phyloP scores from a whole-genome alignment of 64 coral and sea anemone genomes.

The Pocillopora verrucosa region DNA sequence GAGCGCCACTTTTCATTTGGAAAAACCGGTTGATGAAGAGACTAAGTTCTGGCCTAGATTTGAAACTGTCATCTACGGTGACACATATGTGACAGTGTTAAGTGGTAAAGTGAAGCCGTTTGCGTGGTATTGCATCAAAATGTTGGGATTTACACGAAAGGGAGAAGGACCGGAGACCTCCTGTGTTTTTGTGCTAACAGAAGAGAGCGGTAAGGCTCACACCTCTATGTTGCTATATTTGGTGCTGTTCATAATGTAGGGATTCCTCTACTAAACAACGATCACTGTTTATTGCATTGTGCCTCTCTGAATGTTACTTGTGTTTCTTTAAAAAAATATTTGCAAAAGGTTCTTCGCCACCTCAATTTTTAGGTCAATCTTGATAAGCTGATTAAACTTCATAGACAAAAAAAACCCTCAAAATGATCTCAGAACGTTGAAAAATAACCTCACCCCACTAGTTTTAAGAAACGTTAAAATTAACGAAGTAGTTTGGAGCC shows the following conservation, averaged over 20 bases:
- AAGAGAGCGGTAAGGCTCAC: slow-evolving; percentile 34
- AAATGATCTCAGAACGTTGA: neutral
- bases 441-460: neutral
- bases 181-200: slow-evolving; percentile 19
- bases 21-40: neutral
- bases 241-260: no score
- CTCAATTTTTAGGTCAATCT: neutral
- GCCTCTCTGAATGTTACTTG: no score
- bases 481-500: neutral
- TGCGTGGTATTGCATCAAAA: slow-evolving; percentile 47
- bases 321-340: no score
- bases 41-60: neutral
- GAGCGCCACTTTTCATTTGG: neutral
- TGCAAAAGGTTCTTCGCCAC: no score
- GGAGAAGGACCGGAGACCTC: neutral
- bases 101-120: neutral
- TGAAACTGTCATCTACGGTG: neutral
- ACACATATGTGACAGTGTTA: neutral
- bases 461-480: neutral
- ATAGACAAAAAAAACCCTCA: no score
- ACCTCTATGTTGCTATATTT: no score
- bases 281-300: no score
- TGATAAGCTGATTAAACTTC: neutral
- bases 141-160: slow-evolving; percentile 15
- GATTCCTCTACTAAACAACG: no score